A percentile compares a stretch with the other conserved stretches of the same genome.
These are phyloP conservation scores for Scrobipalpa atriplicella DNA, from an alignment of 2,888 invertebrate genomes.

Conservation along the genomic window DNA sequence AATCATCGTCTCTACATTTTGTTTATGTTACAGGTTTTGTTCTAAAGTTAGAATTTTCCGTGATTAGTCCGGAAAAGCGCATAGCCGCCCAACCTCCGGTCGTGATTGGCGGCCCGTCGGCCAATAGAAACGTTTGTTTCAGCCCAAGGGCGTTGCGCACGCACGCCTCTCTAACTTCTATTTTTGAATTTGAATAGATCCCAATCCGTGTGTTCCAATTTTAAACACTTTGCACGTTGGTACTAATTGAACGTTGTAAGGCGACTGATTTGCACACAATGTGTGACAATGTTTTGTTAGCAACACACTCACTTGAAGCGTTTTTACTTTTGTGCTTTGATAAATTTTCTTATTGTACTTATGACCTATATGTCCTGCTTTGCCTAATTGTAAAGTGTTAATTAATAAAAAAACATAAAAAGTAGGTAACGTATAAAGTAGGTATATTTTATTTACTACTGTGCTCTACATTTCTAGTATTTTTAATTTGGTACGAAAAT, in stretches of 20 bases:
- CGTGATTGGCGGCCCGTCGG: slow-evolving; percentile 67
- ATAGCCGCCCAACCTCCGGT: slow-evolving; percentile 59
- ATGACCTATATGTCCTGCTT: too few species aligned
- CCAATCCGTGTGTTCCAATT: slow-evolving; percentile 47
- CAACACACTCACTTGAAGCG: too few species aligned
- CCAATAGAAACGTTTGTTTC: slow-evolving; percentile 71
- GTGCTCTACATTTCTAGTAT: too few species aligned
- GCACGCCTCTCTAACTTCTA: slow-evolving; percentile 75
- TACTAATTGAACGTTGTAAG: not conserved
- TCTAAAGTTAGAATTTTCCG: slow-evolving; percentile 20
- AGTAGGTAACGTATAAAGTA: too few species aligned
- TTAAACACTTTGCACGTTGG: slow-evolving; percentile 34
- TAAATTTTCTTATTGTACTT: too few species aligned
- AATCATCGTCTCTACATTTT: not conserved
- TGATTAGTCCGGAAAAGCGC: slow-evolving; percentile 55
- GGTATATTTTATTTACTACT: too few species aligned
- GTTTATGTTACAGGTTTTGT: not conserved
- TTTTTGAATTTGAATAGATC: slow-evolving; percentile 71
- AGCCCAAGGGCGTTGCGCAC: slow-evolving; percentile 57
- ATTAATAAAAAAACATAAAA: too few species aligned
- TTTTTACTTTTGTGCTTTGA: too few species aligned
- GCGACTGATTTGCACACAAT: not conserved
- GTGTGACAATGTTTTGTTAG: not conserved
- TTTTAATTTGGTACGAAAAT: too few species aligned
- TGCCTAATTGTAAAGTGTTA: too few species aligned